These are phyloP conservation scores for Amiota communis DNA, from an alignment of 2,888 invertebrate genomes.

Conservation along the genomic window DNA sequence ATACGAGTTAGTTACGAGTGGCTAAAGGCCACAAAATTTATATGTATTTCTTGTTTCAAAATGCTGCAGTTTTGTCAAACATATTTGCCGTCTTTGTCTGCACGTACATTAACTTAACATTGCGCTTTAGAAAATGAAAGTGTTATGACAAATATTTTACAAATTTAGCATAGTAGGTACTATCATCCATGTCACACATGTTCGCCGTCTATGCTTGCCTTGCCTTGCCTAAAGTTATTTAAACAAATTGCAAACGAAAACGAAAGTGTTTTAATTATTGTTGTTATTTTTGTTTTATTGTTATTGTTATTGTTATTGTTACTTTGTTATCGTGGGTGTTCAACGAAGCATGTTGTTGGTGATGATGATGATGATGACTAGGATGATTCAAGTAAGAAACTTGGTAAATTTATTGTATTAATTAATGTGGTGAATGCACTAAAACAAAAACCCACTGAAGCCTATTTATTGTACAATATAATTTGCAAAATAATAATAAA, in stretches of 20 bases:
- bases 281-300: background rate
- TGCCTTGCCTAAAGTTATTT: constrained; percentile 42
- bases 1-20: no score
- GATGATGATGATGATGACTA: constrained; percentile 32
- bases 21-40: no score
- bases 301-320: constrained; percentile 31
- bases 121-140: no score
- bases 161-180: no score
- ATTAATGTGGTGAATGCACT: constrained; percentile 69
- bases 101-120: no score
- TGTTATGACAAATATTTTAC: no score
- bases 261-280: constrained; percentile 54
- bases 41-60: no score
- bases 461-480: constrained; percentile 32
- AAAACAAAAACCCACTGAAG: constrained; percentile 65
- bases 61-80: no score
- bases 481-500: constrained; percentile 33
- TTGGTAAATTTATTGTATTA: constrained; percentile 39
- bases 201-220: background rate
- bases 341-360: constrained; percentile 47
- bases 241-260: constrained; percentile 61
- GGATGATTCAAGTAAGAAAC: constrained; percentile 26
- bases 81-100: no score
- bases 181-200: no score
- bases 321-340: constrained; percentile 30